Percentiles rank a stretch among this genome's conserved stretches.
Evolutionary conservation across 2,797 vertebrate genomes (phyloP).

Genomic region (Bradypodion pumilum): DNA sequence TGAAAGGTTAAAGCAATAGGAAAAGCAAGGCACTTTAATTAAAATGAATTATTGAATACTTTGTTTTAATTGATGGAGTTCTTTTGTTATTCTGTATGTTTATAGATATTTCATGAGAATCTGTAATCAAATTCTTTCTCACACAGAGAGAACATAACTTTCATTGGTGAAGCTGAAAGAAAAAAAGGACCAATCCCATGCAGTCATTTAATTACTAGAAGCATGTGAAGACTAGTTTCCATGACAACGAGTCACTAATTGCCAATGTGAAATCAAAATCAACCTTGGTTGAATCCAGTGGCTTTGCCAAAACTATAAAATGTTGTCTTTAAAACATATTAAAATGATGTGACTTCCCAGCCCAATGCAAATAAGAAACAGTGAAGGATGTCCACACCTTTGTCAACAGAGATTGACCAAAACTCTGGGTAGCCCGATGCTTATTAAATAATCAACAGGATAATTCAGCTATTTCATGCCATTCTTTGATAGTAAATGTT

Average conservation of each 20-base stretch:
- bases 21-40: conserved; percentile 73
- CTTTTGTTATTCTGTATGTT: conserved; percentile 75
- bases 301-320: conserved; percentile 59
- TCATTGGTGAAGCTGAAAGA: conserved; percentile 59
- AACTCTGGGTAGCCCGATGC: conserved; percentile 38
- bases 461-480: conserved; percentile 41
- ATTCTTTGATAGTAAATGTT: conserved; percentile 53
- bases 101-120: conserved; percentile 73
- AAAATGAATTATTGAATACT: conserved; percentile 80
- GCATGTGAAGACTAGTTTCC: conserved; percentile 76
- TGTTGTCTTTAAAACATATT: conserved; percentile 34
- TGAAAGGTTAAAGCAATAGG: conserved; percentile 73
- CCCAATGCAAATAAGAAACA: neutral
- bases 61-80: conserved; percentile 73
- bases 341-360: conserved; percentile 50
- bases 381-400: conserved; percentile 18
- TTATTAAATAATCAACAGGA: conserved; percentile 45
- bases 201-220: conserved; percentile 78
- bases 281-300: conserved; percentile 71
- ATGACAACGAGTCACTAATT: conserved; percentile 81
- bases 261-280: conserved; percentile 75
- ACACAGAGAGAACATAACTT: conserved; percentile 53
- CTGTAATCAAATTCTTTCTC: conserved; percentile 70
- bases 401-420: conserved; percentile 45
- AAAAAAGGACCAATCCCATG: conserved; percentile 66